A percentile compares a stretch with the other conserved stretches of the same genome.
Conservation (phyloP, 2,888 invertebrate genomes). For the Drosophila gaucha region DNA sequence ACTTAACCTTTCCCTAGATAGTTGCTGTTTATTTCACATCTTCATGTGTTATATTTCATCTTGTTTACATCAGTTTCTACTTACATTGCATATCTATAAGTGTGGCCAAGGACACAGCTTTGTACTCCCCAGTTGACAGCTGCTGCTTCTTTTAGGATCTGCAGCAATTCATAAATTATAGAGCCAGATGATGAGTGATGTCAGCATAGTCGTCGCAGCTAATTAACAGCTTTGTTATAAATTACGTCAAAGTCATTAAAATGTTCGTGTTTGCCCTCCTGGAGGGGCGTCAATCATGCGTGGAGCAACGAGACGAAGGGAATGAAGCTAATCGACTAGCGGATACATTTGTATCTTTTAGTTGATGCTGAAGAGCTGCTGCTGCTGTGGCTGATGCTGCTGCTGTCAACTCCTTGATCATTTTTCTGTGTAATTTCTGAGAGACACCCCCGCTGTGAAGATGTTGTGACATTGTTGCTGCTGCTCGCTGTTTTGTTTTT, state of each 20-base stretch:
- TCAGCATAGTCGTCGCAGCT: constrained; percentile 82
- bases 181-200: constrained; percentile 79
- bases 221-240: constrained; percentile 84
- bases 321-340: constrained; percentile 25
- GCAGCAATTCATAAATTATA: constrained; percentile 67
- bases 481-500: constrained; percentile 69
- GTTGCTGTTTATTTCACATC: no score
- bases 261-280: constrained; percentile 51
- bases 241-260: constrained; percentile 79
- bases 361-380: constrained; percentile 42
- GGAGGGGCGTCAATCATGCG: constrained; percentile 79
- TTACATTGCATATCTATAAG: neutral
- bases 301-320: constrained; percentile 59
- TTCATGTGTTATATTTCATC: no score
- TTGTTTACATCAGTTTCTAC: neutral
- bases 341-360: constrained; percentile 77
- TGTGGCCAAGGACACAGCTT: constrained; percentile 1
- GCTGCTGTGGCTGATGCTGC: constrained; percentile 6
- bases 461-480: constrained; percentile 77
- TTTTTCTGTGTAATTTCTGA: constrained; percentile 50
- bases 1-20: no score
- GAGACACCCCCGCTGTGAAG: constrained; percentile 67
- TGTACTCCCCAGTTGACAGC: constrained; percentile 12
- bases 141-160: constrained; percentile 36
- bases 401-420: constrained; percentile 75